Base-by-base conservation (phyloP, 1,140 invertebrate species). In the Euura lappo region DNA sequence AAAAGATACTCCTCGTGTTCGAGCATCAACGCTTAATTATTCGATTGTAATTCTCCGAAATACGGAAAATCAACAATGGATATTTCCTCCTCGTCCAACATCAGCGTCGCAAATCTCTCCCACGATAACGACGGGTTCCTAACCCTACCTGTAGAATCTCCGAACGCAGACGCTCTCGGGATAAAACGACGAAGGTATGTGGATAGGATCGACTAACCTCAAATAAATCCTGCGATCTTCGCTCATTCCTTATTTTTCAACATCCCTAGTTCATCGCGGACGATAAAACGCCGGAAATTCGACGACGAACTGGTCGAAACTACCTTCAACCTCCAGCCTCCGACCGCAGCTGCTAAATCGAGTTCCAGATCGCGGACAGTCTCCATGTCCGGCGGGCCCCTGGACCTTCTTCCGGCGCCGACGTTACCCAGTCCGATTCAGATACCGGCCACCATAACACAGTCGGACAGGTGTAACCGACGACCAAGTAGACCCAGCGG, bases 221-320 rank as follows among this genome's bases (percentile, higher is more conserved):
- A 28, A 28, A 28, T 28, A 28, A 28, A 28, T 28, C 28, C 28
- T 1, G 28, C 28, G 28, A 28, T 28, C 28, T 28, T 28, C 28
- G 28, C 28, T 28, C 28, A 28, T 28, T 28, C 28, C 28, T 28
- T 28, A 28, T 28, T 28, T 28, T 71, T 69, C 47, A 65, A 73
- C 74, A 44, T 78, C 28, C 28, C 84, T 86, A 96, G 95, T 82
- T 97, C 96, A 5, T 96, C 95, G 45, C 89, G 97, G 68, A 97
- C 96, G 8, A 98, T 99, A 80, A 99, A 98, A 87, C 90, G 97
- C 6, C 94, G 95, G 80, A 96, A 97, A 77, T 99, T 99, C 89
- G 97, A 99, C 85, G 97, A 99, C 90, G 97, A 99, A 88, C 87
- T 99, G 60, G 97, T 99, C 0, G 94, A 96, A 86, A 88, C 87